Conservation (phyloP, 2,113 vertebrate species). For the Chionodraco myersi region DNA sequence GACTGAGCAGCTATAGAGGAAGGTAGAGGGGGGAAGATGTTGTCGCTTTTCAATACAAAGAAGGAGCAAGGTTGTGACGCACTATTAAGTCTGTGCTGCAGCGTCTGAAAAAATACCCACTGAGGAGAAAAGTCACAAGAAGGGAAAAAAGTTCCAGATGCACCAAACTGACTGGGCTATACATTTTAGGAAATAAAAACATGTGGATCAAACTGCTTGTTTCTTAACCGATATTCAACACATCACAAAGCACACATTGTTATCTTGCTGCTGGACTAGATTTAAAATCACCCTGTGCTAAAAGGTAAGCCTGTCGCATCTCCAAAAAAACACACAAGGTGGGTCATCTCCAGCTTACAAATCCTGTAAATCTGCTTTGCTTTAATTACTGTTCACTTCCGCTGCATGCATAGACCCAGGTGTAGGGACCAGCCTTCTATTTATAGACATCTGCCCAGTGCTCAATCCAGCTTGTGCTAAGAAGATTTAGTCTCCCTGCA, state of each 20-base stretch:
- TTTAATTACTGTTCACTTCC: background rate
- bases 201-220: background rate
- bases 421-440: constrained; percentile 52
- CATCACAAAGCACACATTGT: background rate
- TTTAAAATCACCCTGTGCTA: constrained; percentile 30
- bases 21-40: constrained; percentile 38
- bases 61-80: constrained; percentile 56
- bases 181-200: background rate
- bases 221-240: background rate
- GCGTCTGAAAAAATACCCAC: constrained; percentile 66
- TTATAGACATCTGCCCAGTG: constrained; percentile 64
- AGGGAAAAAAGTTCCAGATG: constrained; percentile 13
- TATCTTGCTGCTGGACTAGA: background rate
- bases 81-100: constrained; percentile 66
- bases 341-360: constrained; percentile 44
- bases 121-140: constrained; percentile 55
- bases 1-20: constrained; percentile 24
- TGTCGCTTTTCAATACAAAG: constrained; percentile 34
- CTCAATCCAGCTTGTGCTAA: constrained; percentile 49
- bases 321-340: background rate
- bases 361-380: constrained; percentile 12
- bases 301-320: constrained; percentile 15
- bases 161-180: constrained; percentile 1
- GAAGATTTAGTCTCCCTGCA: constrained; percentile 57
- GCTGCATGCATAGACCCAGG: constrained; percentile 36